Conservation (phyloP, 2,113 vertebrate genomes). For the Odocoileus hemionus region DNA sequence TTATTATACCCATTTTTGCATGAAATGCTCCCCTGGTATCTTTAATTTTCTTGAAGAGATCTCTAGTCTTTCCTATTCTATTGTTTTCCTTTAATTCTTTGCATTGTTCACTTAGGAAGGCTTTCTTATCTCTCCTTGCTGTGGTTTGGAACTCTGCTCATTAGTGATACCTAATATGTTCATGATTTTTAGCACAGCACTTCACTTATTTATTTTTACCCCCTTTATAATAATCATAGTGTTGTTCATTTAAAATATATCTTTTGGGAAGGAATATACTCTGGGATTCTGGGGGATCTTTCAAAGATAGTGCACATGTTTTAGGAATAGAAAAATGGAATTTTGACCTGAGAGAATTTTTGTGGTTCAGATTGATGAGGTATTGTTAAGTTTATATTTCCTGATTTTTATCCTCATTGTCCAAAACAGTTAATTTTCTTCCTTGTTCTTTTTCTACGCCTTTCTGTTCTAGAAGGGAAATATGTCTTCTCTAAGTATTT, state of each 20-base stretch:
- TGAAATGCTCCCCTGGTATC: background rate
- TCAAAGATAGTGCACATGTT: constrained; percentile 20
- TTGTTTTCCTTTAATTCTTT: background rate
- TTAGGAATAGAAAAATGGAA: constrained; percentile 41
- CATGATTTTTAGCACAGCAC: background rate
- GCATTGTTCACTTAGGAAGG: background rate
- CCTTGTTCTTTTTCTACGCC: constrained; percentile 33
- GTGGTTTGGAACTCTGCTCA: background rate
- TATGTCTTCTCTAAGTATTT: constrained; percentile 66
- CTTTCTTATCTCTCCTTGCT: background rate
- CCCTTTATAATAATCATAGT: background rate
- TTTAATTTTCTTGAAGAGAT: background rate
- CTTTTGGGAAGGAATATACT: background rate
- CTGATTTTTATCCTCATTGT: constrained; percentile 46
- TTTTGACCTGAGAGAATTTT: background rate
- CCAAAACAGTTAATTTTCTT: constrained; percentile 35
- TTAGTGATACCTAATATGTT: background rate
- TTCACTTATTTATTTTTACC: background rate
- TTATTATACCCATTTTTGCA: background rate
- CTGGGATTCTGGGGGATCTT: background rate
- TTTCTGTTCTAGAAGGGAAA: constrained; percentile 52
- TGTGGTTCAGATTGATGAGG: constrained; percentile 45
- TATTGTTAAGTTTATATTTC: constrained; percentile 61
- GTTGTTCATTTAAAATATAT: constrained; percentile 4
- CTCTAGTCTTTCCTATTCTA: background rate